Evolutionary conservation across 2,888 invertebrate genomes (phyloP).

Genomic region (Pyrrhia umbra): DNA sequence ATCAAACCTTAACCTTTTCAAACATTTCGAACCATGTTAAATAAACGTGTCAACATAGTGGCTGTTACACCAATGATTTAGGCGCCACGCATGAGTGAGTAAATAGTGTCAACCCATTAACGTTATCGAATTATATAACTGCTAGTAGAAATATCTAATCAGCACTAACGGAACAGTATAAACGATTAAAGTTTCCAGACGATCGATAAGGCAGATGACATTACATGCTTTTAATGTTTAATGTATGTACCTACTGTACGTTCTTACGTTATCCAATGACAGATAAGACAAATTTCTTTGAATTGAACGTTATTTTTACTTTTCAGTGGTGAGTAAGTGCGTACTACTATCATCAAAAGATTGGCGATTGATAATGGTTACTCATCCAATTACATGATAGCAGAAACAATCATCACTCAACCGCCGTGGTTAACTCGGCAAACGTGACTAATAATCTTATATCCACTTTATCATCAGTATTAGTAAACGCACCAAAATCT

Average conservation of each 20-base stretch:
- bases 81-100: background rate
- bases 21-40: background rate
- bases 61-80: background rate
- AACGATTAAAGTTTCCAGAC: conserved; percentile 14
- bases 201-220: conserved; percentile 13
- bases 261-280: conserved; percentile 5
- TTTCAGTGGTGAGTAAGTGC: background rate
- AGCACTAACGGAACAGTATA: background rate
- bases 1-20: background rate
- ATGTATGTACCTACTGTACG: no score
- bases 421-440: conserved; percentile 19
- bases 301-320: background rate
- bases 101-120: conserved; percentile 6
- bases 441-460: conserved; percentile 50
- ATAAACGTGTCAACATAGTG: background rate
- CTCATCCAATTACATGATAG: conserved; percentile 39
- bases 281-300: conserved; percentile 2
- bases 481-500: conserved; percentile 56
- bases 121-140: conserved; percentile 14
- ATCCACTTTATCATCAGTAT: conserved; percentile 57
- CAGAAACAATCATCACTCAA: conserved; percentile 36
- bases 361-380: conserved; percentile 26
- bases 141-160: conserved; percentile 4
- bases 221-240: conserved; percentile 6
- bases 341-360: conserved; percentile 1